A percentile compares a stretch with the other conserved stretches of the same genome.
phyloP scores from a whole-genome alignment of 2,113 vertebrate genomes.

The Halichoeres trimaculatus region DNA sequence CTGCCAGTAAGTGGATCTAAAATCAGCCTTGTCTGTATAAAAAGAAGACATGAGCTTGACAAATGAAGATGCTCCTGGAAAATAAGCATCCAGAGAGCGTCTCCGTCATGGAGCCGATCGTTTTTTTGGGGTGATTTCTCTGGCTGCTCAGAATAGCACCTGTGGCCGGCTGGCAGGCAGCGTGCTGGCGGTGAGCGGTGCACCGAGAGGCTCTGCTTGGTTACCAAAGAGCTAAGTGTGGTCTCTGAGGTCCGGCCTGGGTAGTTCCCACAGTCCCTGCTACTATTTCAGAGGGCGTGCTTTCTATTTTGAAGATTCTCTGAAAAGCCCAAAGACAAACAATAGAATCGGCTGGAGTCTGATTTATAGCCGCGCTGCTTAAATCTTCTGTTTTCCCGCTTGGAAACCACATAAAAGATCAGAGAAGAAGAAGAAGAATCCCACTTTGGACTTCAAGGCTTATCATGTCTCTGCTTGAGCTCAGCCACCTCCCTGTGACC shows the following conservation, averaged over 20 bases:
- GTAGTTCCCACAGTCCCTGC: constrained; percentile 60
- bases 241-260: constrained; percentile 70
- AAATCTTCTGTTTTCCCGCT: constrained; percentile 35
- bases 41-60: background rate
- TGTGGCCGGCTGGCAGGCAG: constrained; percentile 51
- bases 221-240: constrained; percentile 60
- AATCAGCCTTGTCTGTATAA: background rate
- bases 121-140: constrained; percentile 69
- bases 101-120: constrained; percentile 40
- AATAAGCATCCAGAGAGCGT: constrained; percentile 7
- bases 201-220: constrained; percentile 35
- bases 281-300: constrained; percentile 34
- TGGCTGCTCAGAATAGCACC: constrained; percentile 72
- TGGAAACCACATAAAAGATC: constrained; percentile 62
- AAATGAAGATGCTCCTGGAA: background rate
- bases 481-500: constrained; percentile 60
- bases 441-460: constrained; percentile 46
- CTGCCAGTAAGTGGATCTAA: background rate
- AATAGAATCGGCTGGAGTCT: constrained; percentile 40
- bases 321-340: constrained; percentile 60
- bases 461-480: constrained; percentile 48
- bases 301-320: constrained; percentile 68
- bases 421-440: constrained; percentile 43
- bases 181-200: constrained; percentile 48
- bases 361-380: constrained; percentile 49